Evolutionary conservation across 2,888 invertebrate species (phyloP).

Genomic region (Euclidia mi): DNA sequence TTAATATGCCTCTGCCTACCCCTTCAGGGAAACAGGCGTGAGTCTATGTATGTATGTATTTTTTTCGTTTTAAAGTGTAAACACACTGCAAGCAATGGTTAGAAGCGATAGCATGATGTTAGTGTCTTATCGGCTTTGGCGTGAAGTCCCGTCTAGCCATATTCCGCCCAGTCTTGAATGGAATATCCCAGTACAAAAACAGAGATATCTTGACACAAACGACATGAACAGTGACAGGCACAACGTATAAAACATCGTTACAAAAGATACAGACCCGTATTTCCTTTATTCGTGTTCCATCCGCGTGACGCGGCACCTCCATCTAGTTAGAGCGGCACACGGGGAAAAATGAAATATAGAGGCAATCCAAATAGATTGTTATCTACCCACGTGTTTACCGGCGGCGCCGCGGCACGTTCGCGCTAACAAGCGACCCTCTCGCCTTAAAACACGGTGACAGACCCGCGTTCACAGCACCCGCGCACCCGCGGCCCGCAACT

Average conservation of each 20-base stretch:
- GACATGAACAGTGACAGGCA: constrained; percentile 34
- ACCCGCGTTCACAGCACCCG: constrained; percentile 71
- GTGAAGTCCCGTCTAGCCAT: no score
- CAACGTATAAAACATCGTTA: constrained; percentile 64
- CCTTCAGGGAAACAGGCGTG: no score
- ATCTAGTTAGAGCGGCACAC: constrained; percentile 87
- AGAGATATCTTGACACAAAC: constrained; percentile 33
- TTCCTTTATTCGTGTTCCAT: constrained; percentile 68
- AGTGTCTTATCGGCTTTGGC: no score
- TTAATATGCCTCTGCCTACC: no score
- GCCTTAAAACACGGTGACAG: constrained; percentile 73
- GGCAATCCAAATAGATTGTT: constrained; percentile 90
- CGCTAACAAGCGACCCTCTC: constrained; percentile 84
- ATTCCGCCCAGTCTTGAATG: no score
- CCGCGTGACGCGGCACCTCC: constrained; percentile 73
- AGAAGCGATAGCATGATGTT: no score
- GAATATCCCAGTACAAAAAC: background rate
- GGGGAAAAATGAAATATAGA: constrained; percentile 90
- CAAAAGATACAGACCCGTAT: constrained; percentile 83
- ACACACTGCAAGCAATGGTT: no score
- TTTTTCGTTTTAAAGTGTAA: no score
- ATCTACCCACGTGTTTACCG: constrained; percentile 90
- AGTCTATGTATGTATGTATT: no score
- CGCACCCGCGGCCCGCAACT: constrained; percentile 54
- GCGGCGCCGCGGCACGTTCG: constrained; percentile 86